Conservation (phyloP, 2,888 invertebrate species). For the Mactromeris polynyma region DNA sequence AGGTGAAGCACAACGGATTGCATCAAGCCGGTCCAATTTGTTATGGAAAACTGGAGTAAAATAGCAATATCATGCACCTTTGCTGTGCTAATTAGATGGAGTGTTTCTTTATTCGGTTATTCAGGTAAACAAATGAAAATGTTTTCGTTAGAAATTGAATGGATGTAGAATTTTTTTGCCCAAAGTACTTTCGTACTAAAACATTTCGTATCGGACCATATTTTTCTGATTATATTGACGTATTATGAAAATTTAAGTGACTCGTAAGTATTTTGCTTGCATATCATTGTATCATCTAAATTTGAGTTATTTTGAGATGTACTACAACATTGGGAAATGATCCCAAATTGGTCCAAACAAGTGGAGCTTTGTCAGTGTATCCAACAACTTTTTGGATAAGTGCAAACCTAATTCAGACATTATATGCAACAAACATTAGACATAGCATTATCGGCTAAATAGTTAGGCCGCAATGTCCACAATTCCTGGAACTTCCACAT, state of each 20-base stretch:
- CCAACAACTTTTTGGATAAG: too few species aligned
- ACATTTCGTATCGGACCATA: neutral
- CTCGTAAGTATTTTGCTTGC: neutral
- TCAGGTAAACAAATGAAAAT: conserved; percentile 69
- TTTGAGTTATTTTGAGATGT: too few species aligned
- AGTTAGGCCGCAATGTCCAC: too few species aligned
- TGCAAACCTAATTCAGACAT: too few species aligned
- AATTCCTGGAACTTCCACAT: too few species aligned
- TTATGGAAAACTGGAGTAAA: conserved; percentile 5
- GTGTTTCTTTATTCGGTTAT: conserved; percentile 74
- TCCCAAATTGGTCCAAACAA: too few species aligned
- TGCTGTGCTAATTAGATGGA: conserved; percentile 69
- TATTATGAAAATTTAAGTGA: neutral
- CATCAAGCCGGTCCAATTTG: too few species aligned
- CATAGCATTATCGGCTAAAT: too few species aligned
- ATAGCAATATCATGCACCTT: conserved; percentile 24
- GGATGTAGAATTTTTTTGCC: neutral
- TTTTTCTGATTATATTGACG: neutral
- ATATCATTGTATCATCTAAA: neutral
- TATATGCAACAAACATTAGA: too few species aligned
- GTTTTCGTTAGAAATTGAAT: neutral
- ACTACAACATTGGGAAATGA: too few species aligned
- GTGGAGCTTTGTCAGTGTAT: too few species aligned
- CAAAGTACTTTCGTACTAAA: neutral
- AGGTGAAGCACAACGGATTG: too few species aligned